Base-by-base conservation (phyloP, 2,113 vertebrate genomes). In the Pomatostomus ruficeps region DNA sequence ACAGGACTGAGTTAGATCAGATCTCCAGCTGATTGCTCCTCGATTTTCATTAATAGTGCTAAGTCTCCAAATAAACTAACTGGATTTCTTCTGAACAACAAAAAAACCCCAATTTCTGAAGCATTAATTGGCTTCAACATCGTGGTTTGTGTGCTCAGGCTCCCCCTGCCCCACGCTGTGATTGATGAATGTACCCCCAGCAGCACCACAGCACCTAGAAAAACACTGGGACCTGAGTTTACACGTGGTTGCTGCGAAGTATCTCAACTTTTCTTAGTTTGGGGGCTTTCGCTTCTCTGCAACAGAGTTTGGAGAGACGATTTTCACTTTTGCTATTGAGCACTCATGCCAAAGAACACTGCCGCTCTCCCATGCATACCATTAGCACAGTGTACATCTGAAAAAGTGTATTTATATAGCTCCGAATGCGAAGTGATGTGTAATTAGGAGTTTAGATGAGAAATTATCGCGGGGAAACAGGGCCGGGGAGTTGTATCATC, bases 331-430 rank as follows among this genome's bases (percentile, higher is more conserved):
- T 45, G 48, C 22, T 96, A 38, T 23, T 15, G 75, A 91, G 68
- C 52, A 38, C 36, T 58, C 74, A 74, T 65, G 91, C 94, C 93
- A 96, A 73, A 70, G 89, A 89, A 93, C 35, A 2, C 84, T 91
- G 90, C 65, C 7, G 12, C 71, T 94, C 85, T 94, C 82, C 68
- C 68, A 38, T 94, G 96, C 93, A 97, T 96, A 83, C 85, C 92
- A 96, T 96, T 95, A 96, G 94, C 92, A 88, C 95, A 92, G 91
- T 94, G 94, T 96, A 96, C 94, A 90, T 91, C 75, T 91, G 92
- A 97, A 96, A 84, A 88, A 85, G 63, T 38, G 76, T 92, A 93
- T 97, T 94, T 97, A 93, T 96, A 93, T 54, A 94, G 58, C 92
- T 59, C 68, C 26, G 85, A 94, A 92, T 88, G 88, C 49, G 93